Percentiles rank a stretch among this genome's conserved stretches.
phyloP scores from a whole-genome alignment of 1,140 invertebrate genomes.

The Drosophila kurseongensis region DNA sequence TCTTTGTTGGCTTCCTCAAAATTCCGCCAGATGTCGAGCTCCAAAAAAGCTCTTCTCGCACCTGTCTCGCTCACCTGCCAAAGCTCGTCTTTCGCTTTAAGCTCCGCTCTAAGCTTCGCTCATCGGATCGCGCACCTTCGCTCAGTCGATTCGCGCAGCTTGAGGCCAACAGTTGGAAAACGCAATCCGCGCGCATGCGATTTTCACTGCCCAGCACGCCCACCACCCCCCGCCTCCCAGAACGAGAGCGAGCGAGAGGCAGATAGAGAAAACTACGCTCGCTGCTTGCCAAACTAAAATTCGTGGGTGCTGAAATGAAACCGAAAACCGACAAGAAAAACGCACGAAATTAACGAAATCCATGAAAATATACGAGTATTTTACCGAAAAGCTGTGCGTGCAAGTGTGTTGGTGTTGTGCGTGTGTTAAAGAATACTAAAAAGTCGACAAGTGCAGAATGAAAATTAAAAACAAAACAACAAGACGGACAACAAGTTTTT shows the following conservation, averaged over 20 bases:
- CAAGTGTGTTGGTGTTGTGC: conserved; percentile 16
- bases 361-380: conserved; percentile 60
- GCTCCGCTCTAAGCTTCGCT: conserved; percentile 20
- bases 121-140: conserved; percentile 24
- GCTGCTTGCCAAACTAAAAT: conserved; percentile 40
- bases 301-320: conserved; percentile 69
- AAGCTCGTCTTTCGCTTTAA: conserved; percentile 23
- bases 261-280: conserved; percentile 36
- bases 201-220: conserved; percentile 24
- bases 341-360: conserved; percentile 52
- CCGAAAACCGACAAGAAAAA: conserved; percentile 40
- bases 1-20: not conserved
- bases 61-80: conserved; percentile 27
- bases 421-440: conserved; percentile 42
- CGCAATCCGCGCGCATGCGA: conserved; percentile 52
- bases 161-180: conserved; percentile 56
- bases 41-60: not conserved
- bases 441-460: conserved; percentile 66
- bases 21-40: conserved; percentile 9
- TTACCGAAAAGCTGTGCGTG: conserved; percentile 33
- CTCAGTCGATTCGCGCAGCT: conserved; percentile 71
- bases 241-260: conserved; percentile 37
- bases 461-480: conserved; percentile 61
- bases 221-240: conserved; percentile 36
- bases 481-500: conserved; percentile 72